A percentile compares a stretch with the other conserved stretches of the same genome.
These are phyloP conservation scores for Dyspetes luteomarginatus DNA, from an alignment of 2,888 invertebrate species.

Conservation along the genomic window DNA sequence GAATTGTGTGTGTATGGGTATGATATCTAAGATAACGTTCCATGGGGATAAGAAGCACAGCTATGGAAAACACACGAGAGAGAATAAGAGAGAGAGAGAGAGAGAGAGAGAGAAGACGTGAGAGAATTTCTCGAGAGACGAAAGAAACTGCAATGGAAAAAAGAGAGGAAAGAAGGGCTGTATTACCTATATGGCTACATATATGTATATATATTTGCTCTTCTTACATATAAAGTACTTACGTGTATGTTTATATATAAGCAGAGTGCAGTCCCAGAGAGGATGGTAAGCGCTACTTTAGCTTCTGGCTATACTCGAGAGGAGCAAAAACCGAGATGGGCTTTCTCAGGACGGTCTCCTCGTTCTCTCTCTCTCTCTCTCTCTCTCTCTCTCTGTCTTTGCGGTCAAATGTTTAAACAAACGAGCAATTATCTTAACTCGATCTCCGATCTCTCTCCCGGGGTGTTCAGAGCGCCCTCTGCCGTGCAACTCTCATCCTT, in stretches of 20 bases:
- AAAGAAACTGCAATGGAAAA: slow-evolving; percentile 32
- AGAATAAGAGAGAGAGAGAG: slow-evolving; percentile 8
- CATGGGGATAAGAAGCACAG: slow-evolving; percentile 28
- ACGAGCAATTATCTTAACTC: slow-evolving; percentile 83
- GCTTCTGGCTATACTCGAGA: slow-evolving; percentile 10
- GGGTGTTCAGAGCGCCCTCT: slow-evolving; percentile 68
- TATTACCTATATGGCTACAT: slow-evolving; percentile 31
- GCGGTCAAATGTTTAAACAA: slow-evolving; percentile 82
- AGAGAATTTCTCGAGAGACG: slow-evolving; percentile 57
- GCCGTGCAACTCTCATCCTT: slow-evolving; percentile 51
- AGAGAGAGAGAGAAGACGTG: slow-evolving; percentile 20
- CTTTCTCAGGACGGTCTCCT: slow-evolving; percentile 42
- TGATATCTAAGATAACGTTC: slow-evolving; percentile 35
- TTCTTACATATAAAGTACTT: not conserved
- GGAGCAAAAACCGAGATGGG: slow-evolving; percentile 51
- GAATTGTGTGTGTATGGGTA: slow-evolving; percentile 15
- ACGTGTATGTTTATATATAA: not conserved
- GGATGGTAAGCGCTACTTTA: slow-evolving; percentile 43
- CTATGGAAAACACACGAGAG: slow-evolving; percentile 7
- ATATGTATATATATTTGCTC: slow-evolving; percentile 5
- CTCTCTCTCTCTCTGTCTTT: slow-evolving; percentile 35
- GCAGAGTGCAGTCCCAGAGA: slow-evolving; percentile 9
- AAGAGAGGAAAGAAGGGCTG: slow-evolving; percentile 25
- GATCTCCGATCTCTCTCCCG: slow-evolving; percentile 78
- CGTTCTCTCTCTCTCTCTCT: slow-evolving; percentile 32